Percentiles rank a stretch among this genome's conserved stretches.
These are phyloP conservation scores for Micrastur ruficollis DNA, from an alignment of 2,797 vertebrate species.

Conservation along the genomic window DNA sequence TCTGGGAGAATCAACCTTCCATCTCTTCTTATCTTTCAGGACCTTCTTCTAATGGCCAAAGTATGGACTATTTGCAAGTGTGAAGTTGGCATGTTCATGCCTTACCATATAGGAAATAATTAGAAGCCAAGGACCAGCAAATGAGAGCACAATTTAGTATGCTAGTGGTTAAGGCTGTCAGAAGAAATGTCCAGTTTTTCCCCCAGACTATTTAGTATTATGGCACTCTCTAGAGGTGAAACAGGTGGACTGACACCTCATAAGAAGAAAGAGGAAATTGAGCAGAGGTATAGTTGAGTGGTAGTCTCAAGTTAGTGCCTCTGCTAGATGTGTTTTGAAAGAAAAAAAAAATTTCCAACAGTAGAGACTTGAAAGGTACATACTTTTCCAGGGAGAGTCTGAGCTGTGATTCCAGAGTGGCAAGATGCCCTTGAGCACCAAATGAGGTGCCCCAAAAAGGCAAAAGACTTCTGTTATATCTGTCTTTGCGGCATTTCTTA, in stretches of 20 bases:
- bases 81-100: not conserved
- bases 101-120: not conserved
- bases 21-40: not conserved
- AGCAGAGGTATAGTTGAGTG: not conserved
- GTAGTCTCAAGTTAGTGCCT: not conserved
- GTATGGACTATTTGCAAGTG: not conserved
- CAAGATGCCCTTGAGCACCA: not conserved
- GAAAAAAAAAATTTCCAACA: not conserved
- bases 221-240: not conserved
- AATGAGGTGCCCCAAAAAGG: not conserved
- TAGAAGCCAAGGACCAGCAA: not conserved
- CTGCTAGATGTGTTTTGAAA: not conserved
- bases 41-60: not conserved
- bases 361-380: not conserved
- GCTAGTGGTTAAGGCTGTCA: not conserved
- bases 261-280: not conserved
- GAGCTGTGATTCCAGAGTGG: not conserved
- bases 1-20: not conserved
- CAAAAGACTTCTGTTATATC: not conserved
- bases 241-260: not conserved
- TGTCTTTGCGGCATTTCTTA: not conserved
- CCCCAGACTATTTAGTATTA: not conserved
- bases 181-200: not conserved
- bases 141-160: not conserved
- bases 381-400: not conserved